These are phyloP conservation scores for Paramisgurnus dabryanus DNA, from an alignment of 2,113 vertebrate species.

Conservation along the genomic window DNA sequence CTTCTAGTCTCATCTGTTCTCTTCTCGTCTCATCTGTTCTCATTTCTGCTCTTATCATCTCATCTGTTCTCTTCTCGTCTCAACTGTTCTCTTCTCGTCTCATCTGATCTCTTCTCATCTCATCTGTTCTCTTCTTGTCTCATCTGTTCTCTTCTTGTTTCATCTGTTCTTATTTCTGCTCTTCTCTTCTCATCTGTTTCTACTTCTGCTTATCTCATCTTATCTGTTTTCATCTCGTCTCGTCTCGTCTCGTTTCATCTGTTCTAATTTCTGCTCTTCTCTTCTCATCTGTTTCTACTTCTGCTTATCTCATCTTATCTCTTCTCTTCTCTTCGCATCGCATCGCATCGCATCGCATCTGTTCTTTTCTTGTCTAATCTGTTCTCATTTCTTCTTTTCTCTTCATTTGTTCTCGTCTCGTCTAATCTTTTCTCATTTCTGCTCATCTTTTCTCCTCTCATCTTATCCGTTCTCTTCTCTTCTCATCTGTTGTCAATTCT, in stretches of 20 bases:
- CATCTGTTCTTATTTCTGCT: neutral
- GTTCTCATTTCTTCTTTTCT: conserved; percentile 1
- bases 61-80: no score
- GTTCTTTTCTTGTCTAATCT: neutral
- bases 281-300: neutral
- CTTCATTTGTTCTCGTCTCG: neutral
- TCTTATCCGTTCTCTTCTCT: neutral
- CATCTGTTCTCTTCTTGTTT: neutral
- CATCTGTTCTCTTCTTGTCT: neutral
- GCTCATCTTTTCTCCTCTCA: no score
- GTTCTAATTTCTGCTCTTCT: no score
- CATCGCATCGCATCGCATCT: neutral
- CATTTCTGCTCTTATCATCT: neutral
- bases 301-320: neutral
- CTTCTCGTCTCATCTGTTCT: neutral
- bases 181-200: neutral
- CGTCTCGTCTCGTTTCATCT: neutral
- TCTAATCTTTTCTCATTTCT: neutral
- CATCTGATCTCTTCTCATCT: neutral
- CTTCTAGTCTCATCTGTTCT: neutral
- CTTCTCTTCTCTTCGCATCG: neutral
- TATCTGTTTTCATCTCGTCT: no score
- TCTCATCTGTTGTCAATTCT: no score
- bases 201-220: no score
- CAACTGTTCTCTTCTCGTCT: no score